Evolutionary conservation across 2,888 invertebrate genomes (phyloP), one percentile per base, ranked within the genome.

Genomic region (Junonia oenone): DNA sequence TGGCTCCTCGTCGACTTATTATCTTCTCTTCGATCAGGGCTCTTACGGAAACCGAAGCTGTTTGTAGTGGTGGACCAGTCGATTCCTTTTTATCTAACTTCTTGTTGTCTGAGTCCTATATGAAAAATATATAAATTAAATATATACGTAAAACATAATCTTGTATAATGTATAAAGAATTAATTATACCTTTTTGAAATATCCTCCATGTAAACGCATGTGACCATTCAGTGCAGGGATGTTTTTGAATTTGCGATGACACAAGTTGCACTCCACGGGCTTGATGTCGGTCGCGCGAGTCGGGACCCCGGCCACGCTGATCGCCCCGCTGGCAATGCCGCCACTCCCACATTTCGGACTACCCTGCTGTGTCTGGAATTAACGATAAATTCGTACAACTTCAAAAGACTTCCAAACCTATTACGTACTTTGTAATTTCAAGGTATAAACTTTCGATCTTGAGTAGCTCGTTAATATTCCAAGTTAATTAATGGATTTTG

Each of bases 151-250:
- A 38, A 49, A 60, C 33, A 43, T 8, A 31, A 6, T 15, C 37
- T 8, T 15, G 9, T 46, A 45, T 47, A 31, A 0, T 13, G 26
- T 3, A 4, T 19, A 53, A 38, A 40, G 45, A 59, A 26, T 49
- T 22, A 52, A 22, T 43, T 26, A 43, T 43, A 95, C 95, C 93
- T 97, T 97, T 85, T 98, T 98, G 76, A 98, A 97, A 84, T 98
- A 99, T 55, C 99, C 98, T 43, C 99, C 99, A 82, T 99, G 99
- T 63, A 99, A 92, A 72, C 99, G 92, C 99, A 99, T 99, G 79
- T 99, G 99, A 6, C 99, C 99, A 84, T 99, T 99, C 55, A 99
- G 93, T 26, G 99, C 99, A 17, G 98, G 98, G 82, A 98, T 96
- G 83, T 98, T 99, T 91, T 99, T 99, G 90, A 99, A 99, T 80